Base-by-base conservation (phyloP, 2,797 vertebrate species). In the Phalanger gymnotis region DNA sequence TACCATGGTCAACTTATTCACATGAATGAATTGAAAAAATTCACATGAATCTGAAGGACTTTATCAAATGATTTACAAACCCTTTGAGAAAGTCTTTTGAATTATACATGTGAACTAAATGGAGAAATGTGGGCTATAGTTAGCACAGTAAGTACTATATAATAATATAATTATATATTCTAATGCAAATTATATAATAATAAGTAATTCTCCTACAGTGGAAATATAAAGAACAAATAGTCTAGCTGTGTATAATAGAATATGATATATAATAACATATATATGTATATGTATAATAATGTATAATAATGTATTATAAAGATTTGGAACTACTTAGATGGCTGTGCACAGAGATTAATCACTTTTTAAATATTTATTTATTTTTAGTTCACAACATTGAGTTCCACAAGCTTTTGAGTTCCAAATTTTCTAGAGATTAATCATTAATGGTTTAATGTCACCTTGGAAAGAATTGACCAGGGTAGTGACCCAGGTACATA, bases 201-300 rank as follows among this genome's bases (percentile, higher is more conserved):
- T 11, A 54, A 54, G 54, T 31, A 61, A 66, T 19, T 73, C 5
- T n/a, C 61, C 61, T 73, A n/a, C 34, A 73, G 2, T 73, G 53
- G 53, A 53, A 57, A 57, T 66, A 56, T 3, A 16, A 55, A 94
- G 94, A 94, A 91, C 12, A 94, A 95, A 66, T 57, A 53, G 7
- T 11, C n/a, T 90, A 90, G 90, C 16, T 89, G 53, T 54, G 51
- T 27, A 95, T 94, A 93, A 47, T 58, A 3, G 81, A 28, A 54
- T 61, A 54, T 51, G 28, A 57, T 12, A 25, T 54, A 90, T 91
- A 61, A 81, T 87, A 54, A n/a, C n/a, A n/a, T n/a, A 1, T 61
- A 22, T 2, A 5, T 34, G 13, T 2, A 16, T 16, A 16, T 16
- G 11, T 58, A 11, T 58, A 58, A 58, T 19, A 73, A 73, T n/a